Conservation (phyloP, 2,797 vertebrate genomes). For the Ispidina picta region DNA sequence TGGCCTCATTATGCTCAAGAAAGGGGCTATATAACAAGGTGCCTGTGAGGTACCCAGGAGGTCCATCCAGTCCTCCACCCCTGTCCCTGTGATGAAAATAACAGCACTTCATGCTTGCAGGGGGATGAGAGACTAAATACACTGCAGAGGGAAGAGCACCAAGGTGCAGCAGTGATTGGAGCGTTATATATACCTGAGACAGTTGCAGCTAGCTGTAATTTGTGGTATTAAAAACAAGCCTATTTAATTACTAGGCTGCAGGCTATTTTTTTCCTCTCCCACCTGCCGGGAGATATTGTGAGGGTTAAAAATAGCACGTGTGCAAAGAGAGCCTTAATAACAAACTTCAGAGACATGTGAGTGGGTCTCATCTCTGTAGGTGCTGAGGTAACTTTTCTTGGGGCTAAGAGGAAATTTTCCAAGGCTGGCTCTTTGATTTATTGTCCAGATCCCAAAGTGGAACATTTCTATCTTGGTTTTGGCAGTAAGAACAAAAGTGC, state of each 20-base stretch:
- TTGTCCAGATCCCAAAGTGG: not conserved
- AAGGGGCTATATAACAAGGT: not conserved
- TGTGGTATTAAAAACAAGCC: not conserved
- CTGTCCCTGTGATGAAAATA: not conserved
- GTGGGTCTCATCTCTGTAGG: not conserved
- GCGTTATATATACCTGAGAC: not conserved
- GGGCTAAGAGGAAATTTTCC: not conserved
- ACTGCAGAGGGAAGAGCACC: not conserved
- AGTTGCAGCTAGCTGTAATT: not conserved
- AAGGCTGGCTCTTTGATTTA: slow-evolving; percentile 34
- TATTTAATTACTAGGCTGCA: slow-evolving; percentile 46
- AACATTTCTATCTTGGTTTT: not conserved
- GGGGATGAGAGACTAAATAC: not conserved
- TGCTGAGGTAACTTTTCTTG: not conserved
- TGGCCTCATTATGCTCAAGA: not conserved
- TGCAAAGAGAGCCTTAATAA: slow-evolving; percentile 1
- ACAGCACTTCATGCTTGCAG: not conserved
- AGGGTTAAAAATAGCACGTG: slow-evolving; percentile 40
- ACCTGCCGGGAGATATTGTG: slow-evolving; percentile 25
- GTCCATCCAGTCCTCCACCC: not conserved
- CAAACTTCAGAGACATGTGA: not conserved
- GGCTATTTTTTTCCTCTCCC: slow-evolving; percentile 36
- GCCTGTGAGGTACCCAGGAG: not conserved
- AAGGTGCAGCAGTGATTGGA: not conserved
- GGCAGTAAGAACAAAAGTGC: slow-evolving; percentile 10